Conservation (phyloP, 2,888 invertebrate species). For the Pandemis cinnamomeana region DNA sequence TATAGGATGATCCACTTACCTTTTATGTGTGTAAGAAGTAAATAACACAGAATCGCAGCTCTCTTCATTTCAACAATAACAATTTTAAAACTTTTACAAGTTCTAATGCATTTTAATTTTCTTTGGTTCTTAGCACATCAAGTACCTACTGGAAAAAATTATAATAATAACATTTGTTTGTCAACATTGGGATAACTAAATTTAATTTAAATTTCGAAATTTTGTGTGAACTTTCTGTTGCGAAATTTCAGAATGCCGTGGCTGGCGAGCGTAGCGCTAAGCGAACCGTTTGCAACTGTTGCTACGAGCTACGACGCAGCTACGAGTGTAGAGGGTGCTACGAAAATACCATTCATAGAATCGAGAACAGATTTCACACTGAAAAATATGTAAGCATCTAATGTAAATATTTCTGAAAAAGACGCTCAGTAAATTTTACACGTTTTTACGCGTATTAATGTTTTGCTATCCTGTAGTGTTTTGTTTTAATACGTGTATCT, state of each 20-base stretch:
- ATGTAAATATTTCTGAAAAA: not conserved
- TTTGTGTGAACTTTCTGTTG: not conserved
- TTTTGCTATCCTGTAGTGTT: too few relatives aligned
- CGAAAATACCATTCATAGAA: slow-evolving; percentile 16
- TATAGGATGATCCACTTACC: slow-evolving; percentile 51
- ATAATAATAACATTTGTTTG: not conserved
- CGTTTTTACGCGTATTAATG: too few relatives aligned
- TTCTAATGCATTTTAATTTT: not conserved
- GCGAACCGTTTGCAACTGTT: slow-evolving; percentile 76
- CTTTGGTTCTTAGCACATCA: not conserved
- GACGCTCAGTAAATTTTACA: not conserved
- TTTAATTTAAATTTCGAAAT: not conserved
- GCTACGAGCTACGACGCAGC: slow-evolving; percentile 59
- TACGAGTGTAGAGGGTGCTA: slow-evolving; percentile 43
- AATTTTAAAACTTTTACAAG: slow-evolving; percentile 38
- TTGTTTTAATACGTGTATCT: too few relatives aligned
- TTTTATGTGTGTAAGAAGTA: slow-evolving; percentile 61
- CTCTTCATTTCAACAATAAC: slow-evolving; percentile 53
- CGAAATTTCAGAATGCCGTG: slow-evolving; percentile 40
- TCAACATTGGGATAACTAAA: not conserved
- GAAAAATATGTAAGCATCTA: not conserved
- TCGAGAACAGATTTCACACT: not conserved
- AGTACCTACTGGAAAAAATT: not conserved
- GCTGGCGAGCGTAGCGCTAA: slow-evolving; percentile 69
- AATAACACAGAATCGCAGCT: slow-evolving; percentile 55